Base-by-base conservation (phyloP, 2,797 vertebrate species). In the Dryobates pubescens region DNA sequence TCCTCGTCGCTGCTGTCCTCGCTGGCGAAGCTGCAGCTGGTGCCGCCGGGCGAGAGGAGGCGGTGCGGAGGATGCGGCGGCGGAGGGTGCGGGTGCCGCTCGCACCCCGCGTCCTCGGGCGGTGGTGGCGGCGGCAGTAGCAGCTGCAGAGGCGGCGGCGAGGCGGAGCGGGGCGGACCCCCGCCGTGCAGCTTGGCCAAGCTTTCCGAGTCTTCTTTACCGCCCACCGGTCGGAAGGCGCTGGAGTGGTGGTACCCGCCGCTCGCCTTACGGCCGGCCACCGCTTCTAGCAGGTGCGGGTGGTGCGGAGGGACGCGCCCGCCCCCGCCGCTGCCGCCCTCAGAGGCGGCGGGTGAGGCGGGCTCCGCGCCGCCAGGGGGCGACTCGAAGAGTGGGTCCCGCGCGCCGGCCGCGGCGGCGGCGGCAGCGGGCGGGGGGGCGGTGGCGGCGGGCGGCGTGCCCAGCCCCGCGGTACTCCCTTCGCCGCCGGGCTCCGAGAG, bases 181-280 rank as follows among this genome's bases (percentile, higher is more conserved):
- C 96, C 90, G 96, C 73, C 94, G 73, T 99, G 99, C 82, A 99
- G 98, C 96, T 99, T 99, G 86, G 98, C 98, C 41, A 99, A 97
- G 97, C 98, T 99, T 86, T 99, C 99, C 0, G 98, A 92, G 65
- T 99, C 99, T 90, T 99, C 99, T 82, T 98, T 98, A 69, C 97
- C 97, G 41, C 99, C 97, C 74, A 99, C 99, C 0, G 99, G 99
- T 13, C 99, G 98, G 97, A 99, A 99, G 70, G 99, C 99, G 96
- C 97, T 97, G 3, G 99, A 99, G 80, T 99, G 98, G 93, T 99
- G 98, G 73, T 99, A 99, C 90, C 97, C 98, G 9, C 88, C 53
- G 17, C 59, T 65, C 27, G 68, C 72, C 54, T 97, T 97, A 38
- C 96, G 65, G 61, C 87, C 87, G 17, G 95, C 96, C 80, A 98